phyloP scores from a whole-genome alignment of 2,888 invertebrate species.

The Mimumesa dahlbomi region DNA sequence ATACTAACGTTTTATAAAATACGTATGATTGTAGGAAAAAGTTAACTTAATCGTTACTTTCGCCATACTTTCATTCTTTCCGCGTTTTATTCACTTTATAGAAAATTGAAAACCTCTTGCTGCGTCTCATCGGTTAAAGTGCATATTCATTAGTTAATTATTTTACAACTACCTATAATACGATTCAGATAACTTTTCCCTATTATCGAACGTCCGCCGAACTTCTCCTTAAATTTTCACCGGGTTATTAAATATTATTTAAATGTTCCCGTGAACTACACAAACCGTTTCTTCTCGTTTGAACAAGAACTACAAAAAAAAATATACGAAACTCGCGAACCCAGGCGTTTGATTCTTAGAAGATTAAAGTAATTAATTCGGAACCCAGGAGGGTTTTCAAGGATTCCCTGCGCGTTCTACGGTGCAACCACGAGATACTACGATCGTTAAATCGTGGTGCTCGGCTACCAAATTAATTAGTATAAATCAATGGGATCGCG shows the following conservation, averaged over 20 bases:
- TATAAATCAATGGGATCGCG: slow-evolving; percentile 56
- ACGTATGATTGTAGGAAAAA: not conserved
- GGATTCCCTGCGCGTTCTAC: slow-evolving; percentile 31
- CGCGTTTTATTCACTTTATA: not conserved
- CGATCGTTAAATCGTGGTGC: slow-evolving; percentile 52
- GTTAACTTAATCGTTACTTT: not conserved
- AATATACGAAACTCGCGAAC: too few relatives aligned
- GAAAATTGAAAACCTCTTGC: slow-evolving; percentile 44
- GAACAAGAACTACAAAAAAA: too few relatives aligned
- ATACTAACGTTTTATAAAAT: not conserved
- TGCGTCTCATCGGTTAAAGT: too few relatives aligned
- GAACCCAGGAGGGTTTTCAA: slow-evolving; percentile 39
- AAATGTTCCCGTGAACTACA: too few relatives aligned
- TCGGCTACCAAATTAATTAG: slow-evolving; percentile 60
- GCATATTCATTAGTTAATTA: too few relatives aligned
- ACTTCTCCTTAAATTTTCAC: too few relatives aligned
- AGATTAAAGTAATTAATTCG: slow-evolving; percentile 67
- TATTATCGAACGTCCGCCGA: too few relatives aligned
- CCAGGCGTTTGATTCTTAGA: slow-evolving; percentile 61
- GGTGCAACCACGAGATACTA: slow-evolving; percentile 44
- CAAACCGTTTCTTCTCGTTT: too few relatives aligned
- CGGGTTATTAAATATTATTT: too few relatives aligned
- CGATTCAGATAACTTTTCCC: too few relatives aligned
- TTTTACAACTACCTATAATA: too few relatives aligned
- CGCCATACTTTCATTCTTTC: not conserved